Conservation (phyloP, 2,113 vertebrate species). For the Romanogobio albipinnatus region DNA sequence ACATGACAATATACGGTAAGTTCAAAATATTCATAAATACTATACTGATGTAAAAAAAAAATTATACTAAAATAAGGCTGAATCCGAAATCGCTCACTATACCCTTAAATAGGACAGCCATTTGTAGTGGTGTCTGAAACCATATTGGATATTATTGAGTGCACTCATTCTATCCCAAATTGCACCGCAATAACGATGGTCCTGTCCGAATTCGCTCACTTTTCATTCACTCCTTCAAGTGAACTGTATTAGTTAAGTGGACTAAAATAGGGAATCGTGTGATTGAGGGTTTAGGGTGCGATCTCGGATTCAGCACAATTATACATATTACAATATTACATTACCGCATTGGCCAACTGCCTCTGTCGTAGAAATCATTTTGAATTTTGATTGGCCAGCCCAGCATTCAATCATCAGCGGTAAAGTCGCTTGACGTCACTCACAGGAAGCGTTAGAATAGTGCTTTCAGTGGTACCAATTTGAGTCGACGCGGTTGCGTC, state of each 20-base stretch:
- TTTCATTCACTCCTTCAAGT: too few species aligned
- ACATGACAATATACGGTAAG: background rate
- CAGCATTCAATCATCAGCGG: background rate
- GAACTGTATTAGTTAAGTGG: too few species aligned
- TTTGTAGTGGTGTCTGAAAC: too few species aligned
- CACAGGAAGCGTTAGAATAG: constrained; percentile 46
- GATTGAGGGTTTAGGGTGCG: too few species aligned
- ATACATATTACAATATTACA: background rate
- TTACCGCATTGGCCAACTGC: background rate
- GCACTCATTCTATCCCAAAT: too few species aligned
- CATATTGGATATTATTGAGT: too few species aligned
- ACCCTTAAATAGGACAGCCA: too few species aligned
- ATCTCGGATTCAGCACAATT: background rate
- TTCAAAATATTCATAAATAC: background rate
- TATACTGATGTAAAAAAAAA: background rate
- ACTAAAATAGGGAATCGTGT: too few species aligned
- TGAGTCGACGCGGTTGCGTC: background rate
- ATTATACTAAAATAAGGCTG: background rate
- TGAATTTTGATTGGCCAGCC: constrained; percentile 22
- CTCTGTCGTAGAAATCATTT: constrained; percentile 16
- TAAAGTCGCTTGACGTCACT: background rate
- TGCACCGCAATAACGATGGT: too few species aligned
- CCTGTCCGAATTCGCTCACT: too few species aligned
- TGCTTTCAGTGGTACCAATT: background rate
- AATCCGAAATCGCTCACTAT: too few species aligned